Evolutionary conservation across 2,113 vertebrate genomes (phyloP), one percentile per base, ranked within the genome.

Genomic region (Pyxicephalus adspersus): DNA sequence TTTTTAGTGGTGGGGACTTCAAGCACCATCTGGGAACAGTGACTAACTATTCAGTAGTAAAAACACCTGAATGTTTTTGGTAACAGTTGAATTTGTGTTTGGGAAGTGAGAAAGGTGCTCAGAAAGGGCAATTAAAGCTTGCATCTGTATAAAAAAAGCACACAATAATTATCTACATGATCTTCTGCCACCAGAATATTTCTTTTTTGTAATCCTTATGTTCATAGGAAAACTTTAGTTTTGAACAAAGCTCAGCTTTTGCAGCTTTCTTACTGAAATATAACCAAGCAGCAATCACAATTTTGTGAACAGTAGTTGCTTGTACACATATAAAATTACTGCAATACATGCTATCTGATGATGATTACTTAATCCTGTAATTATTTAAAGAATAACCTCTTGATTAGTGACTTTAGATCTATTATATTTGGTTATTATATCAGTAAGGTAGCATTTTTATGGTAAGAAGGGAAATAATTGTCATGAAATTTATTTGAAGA

Each of bases 391-490:
- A 89, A 86, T 83, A 88, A 84, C 75, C 45, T 1, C 75, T 23
- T 89, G 66, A 90, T 90, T 89, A 88, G 83, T 83, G 52, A 64
- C 81, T 83, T 54, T 88, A 81, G 45, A 79, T 83, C 83, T 83
- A 86, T 86, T 89, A 89, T 90, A 87, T 76, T 75, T 66, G 86
- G 60, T 84, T 88, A 87, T 85, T 92, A 89, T 87, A 89, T 85
- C 34, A 84, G 77, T 84, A 73, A 75, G 77, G 67, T 85, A 86
- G 61, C 68, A 78, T 91, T 89, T 87, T 91, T 84, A 88, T 90
- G 87, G 85, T 84, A 88, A 76, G 77, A 87, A 87, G 77, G 80
- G 86, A 86, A 88, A 88, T 91, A 90, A 89, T 86, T 91, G 84
- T 78, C 65, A 5, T 13, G 26, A 84, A 86, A 87, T 83, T 87